Base-by-base conservation (phyloP, 2,113 vertebrate genomes). In the Gambusia affinis region DNA sequence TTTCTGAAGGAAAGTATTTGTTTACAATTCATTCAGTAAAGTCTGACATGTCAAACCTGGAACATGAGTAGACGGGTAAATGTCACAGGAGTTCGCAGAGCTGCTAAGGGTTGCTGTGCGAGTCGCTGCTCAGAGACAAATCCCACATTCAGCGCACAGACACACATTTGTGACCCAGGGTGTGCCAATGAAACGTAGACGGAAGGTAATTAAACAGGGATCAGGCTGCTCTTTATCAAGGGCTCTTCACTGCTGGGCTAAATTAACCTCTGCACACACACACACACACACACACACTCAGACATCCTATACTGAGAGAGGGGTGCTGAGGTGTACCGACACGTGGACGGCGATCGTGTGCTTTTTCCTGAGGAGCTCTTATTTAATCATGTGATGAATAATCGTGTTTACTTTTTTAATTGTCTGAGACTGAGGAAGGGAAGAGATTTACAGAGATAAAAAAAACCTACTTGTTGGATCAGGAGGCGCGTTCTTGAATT, bases 121-220 rank as follows among this genome's bases (percentile, higher is more conserved):
- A 29, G 77, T 69, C 17, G 3, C 70, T 69, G 69, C 61, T 72
- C 37, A 0, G 66, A 76, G 35, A 64, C 61, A 75, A 83, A 83
- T 88, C 84, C 24, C 29, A 47, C 74, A 90, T 91, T 89, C 87
- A 67, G 60, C 64, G 29, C 87, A 88, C 81, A 82, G 51, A 86
- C 85, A 78, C 85, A 86, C 79, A 86, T 87, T 82, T 79, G 64
- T 88, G 86, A 88, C 90, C 87, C 78, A 44, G 79, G 78, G 83
- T 85, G n/a, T 79, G 83, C 77, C 75, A 35, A 79, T 83, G 88
- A 91, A 87, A 91, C 81, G 84, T 73, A 89, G 90, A 92, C 70
- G 80, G 80, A 89, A 93, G 92, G 87, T 90, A 93, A 93, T 92
- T 93, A 93, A 93, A 93, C 89, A 89, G 88, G 92, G 92, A 92